Evolutionary conservation across 1,140 invertebrate species (phyloP).

Genomic region (Maconellicoccus hirsutus): DNA sequence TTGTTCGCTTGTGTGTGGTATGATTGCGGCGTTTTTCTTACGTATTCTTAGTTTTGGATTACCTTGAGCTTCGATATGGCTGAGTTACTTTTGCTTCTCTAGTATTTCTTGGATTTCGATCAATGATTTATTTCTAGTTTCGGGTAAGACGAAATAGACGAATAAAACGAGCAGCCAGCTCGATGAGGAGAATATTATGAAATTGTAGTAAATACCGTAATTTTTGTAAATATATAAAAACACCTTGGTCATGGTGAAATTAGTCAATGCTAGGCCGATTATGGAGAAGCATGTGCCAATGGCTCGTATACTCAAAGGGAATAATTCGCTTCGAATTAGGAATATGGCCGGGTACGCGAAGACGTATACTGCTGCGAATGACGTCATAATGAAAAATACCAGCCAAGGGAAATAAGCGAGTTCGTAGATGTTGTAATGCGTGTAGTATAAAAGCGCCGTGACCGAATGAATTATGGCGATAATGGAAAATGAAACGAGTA

Average conservation of each 20-base stretch:
- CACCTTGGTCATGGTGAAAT: constrained; percentile 64
- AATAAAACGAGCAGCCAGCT: constrained; percentile 47
- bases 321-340: constrained; percentile 45
- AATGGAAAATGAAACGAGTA: constrained; percentile 35
- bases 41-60: background rate
- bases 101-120: constrained; percentile 52
- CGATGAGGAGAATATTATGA: constrained; percentile 64
- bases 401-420: constrained; percentile 36
- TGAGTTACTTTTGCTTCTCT: background rate
- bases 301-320: constrained; percentile 48
- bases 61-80: background rate
- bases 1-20: background rate
- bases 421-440: constrained; percentile 35
- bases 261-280: constrained; percentile 35
- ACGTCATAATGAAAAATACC: constrained; percentile 42
- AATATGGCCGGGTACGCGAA: constrained; percentile 43
- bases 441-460: constrained; percentile 37
- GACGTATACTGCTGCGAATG: constrained; percentile 44
- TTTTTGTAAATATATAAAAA: constrained; percentile 46
- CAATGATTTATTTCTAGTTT: constrained; percentile 67
- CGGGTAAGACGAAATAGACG: constrained; percentile 53
- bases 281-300: constrained; percentile 39
- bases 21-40: background rate
- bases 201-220: constrained; percentile 55
- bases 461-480: constrained; percentile 35